Evolutionary conservation across 1,140 invertebrate genomes (phyloP).

Genomic region (Ostrea denselamellosa): DNA sequence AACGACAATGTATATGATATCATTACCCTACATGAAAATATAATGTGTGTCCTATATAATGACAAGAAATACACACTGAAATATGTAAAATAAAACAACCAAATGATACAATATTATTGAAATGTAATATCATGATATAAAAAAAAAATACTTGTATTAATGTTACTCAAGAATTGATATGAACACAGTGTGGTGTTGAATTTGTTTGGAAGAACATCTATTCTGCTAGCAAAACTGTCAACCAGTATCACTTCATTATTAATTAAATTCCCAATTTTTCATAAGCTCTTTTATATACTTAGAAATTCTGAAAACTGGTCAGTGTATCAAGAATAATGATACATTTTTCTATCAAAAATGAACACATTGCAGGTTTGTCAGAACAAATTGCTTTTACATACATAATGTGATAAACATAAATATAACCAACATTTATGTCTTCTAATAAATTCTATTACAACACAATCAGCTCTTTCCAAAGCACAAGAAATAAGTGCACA

Average conservation of each 20-base stretch:
- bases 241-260: neutral
- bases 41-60: too few relatives aligned
- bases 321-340: too few relatives aligned
- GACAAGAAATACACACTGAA: too few relatives aligned
- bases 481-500: too few relatives aligned
- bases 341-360: too few relatives aligned
- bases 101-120: neutral
- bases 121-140: neutral
- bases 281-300: neutral
- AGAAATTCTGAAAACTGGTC: too few relatives aligned
- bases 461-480: neutral
- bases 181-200: neutral
- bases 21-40: too few relatives aligned
- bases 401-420: neutral
- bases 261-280: neutral
- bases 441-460: neutral
- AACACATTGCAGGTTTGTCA: neutral
- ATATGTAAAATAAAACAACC: too few relatives aligned
- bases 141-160: neutral
- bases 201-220: neutral
- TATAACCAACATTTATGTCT: neutral
- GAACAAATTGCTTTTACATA: neutral
- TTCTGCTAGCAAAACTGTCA: neutral
- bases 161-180: neutral
- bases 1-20: too few relatives aligned